Evolutionary conservation across 2,888 invertebrate species (phyloP), one percentile per base, ranked within the genome.

Genomic region (Lithophane leautieri): DNA sequence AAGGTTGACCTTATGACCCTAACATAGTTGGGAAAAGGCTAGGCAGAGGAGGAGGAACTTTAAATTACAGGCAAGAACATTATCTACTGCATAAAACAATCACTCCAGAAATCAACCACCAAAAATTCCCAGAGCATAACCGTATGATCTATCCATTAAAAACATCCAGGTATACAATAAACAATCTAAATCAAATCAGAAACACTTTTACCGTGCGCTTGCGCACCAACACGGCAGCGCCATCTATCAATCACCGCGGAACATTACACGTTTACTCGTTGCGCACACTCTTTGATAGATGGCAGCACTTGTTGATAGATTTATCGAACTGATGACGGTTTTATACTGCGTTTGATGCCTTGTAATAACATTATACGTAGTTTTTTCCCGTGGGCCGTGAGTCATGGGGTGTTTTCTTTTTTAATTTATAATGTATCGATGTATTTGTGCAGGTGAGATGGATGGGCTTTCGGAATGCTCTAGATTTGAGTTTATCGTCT

Each of bases 231-330:
- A 89, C 87, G 82, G 89, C 83, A 90, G 78, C 95, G 94, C 95
- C 95, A 95, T 96, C 96, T 96, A 89, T 96, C 96, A 93, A 89
- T 96, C 95, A 93, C 82, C 94, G 89, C 83, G 80, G 83, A 83
- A 91, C 96, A 95, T 96, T 95, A 95, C 93, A 93, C 90, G 92
- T 94, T 93, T 91, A 87, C 90, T 90, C 90, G 93, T 90, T 94
- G 90, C 92, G 87, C 87, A 85, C 86, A 88, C 78, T 84, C 85
- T 88, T 87, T 93, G 94, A 96, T 94, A 96, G 96, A 95, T 95
- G 96, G 95, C 96, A 94, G 93, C 92, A 94, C 92, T 84, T 91
- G 94, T 69, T 90, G 93, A 95, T 79, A 87, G 95, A 95, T 94
- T 94, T 93, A 95, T 94, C 76, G 89, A 80, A 60, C 82, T 84